Percentiles rank a stretch among this genome's conserved stretches.
Evolutionary conservation across 2,888 invertebrate genomes (phyloP).

Genomic region (Zootermopsis nevadensis): DNA sequence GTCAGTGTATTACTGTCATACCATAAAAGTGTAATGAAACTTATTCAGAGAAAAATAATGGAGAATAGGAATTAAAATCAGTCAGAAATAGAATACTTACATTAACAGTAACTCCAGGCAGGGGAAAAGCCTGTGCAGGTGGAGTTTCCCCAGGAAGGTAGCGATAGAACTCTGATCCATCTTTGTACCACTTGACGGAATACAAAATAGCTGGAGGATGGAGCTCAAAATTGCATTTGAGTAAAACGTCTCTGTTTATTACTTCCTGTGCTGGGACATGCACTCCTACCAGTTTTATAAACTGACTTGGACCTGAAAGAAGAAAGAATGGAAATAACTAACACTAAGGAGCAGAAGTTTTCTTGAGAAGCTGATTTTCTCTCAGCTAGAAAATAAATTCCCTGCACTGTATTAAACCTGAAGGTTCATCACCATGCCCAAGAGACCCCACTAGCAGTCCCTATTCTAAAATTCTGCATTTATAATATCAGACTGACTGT

Average conservation of each 20-base stretch:
- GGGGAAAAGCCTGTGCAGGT: slow-evolving; percentile 58
- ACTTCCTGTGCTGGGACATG: background rate
- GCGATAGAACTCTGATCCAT: slow-evolving; percentile 58
- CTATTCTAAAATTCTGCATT: too few relatives aligned
- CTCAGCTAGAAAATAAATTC: too few relatives aligned
- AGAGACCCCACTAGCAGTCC: too few relatives aligned
- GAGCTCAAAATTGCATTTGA: background rate
- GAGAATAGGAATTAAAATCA: too few relatives aligned
- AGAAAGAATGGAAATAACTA: background rate
- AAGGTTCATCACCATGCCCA: too few relatives aligned
- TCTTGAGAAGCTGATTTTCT: too few relatives aligned
- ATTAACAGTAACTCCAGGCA: slow-evolving; percentile 58
- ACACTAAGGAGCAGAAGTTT: too few relatives aligned
- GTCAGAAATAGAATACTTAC: slow-evolving; percentile 53
- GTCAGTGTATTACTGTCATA: too few relatives aligned
- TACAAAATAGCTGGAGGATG: slow-evolving; percentile 54
- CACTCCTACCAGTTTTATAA: background rate
- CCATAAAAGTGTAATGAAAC: too few relatives aligned
- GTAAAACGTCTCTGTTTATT: background rate
- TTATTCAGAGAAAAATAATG: too few relatives aligned
- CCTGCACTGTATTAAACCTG: too few relatives aligned
- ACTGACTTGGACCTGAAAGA: background rate
- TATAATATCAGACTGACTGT: too few relatives aligned
- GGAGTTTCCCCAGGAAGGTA: slow-evolving; percentile 59
- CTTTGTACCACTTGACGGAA: slow-evolving; percentile 60